phyloP scores from a whole-genome alignment of 2,797 vertebrate genomes.

The Odontamblyopus rebecca region DNA sequence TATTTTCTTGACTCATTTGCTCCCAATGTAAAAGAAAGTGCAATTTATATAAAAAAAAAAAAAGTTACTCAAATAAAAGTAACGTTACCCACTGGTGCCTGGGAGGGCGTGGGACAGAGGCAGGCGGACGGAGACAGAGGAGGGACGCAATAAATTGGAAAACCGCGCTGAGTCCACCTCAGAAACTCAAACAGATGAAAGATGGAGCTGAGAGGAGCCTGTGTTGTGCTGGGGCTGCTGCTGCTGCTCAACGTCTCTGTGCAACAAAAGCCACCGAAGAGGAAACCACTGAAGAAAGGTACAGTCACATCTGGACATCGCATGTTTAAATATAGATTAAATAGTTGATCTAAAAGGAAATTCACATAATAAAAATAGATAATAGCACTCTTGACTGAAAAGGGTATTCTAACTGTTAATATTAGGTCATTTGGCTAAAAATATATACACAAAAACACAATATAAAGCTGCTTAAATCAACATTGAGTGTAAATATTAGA shows the following conservation, averaged over 20 bases:
- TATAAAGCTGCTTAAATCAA: background rate
- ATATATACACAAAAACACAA: too few relatives aligned
- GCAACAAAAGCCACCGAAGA: conserved; percentile 69
- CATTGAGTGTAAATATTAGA: background rate
- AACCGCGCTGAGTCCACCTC: conserved; percentile 44
- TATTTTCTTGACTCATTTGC: too few relatives aligned
- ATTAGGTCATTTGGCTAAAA: too few relatives aligned
- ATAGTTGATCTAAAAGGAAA: too few relatives aligned
- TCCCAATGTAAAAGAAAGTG: too few relatives aligned
- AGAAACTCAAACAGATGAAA: conserved; percentile 41
- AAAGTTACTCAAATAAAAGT: conserved; percentile 48
- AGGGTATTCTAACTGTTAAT: too few relatives aligned
- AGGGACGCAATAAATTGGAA: conserved; percentile 67
- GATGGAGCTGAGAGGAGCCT: conserved; percentile 80
- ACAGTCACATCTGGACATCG: conserved; percentile 20
- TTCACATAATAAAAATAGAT: too few relatives aligned
- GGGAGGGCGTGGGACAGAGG: conserved; percentile 34
- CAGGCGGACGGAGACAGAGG: background rate
- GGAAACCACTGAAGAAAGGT: conserved; percentile 83
- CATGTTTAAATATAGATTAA: too few relatives aligned
- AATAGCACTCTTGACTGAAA: too few relatives aligned
- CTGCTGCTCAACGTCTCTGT: conserved; percentile 71
- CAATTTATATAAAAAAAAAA: too few relatives aligned
- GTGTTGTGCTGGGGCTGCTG: conserved; percentile 80
- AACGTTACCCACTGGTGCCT: conserved; percentile 59